Conservation (phyloP, 2,113 vertebrate species). For the Tautogolabrus adspersus region DNA sequence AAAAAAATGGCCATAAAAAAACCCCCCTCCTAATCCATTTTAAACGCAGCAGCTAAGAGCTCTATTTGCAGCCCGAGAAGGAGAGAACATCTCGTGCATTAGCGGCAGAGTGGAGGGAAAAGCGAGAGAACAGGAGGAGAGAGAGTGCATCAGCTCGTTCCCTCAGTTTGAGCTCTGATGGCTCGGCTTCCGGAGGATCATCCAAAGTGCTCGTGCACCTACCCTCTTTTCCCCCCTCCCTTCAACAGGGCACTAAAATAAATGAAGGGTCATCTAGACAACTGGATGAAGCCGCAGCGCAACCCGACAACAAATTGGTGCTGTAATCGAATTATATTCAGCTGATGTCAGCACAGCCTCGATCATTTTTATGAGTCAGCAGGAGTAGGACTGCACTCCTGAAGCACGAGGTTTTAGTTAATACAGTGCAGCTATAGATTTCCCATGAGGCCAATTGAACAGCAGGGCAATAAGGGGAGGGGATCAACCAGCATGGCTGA, state of each 20-base stretch:
- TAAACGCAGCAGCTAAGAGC: slow-evolving; percentile 48
- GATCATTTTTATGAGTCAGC: slow-evolving; percentile 81
- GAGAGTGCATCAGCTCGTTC: slow-evolving; percentile 55
- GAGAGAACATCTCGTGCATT: slow-evolving; percentile 54
- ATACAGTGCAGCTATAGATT: slow-evolving; percentile 68
- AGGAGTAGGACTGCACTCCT: slow-evolving; percentile 55
- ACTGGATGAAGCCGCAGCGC: slow-evolving; percentile 70
- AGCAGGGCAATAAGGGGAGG: slow-evolving; percentile 47
- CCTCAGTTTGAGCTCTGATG: slow-evolving; percentile 55
- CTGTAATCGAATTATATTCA: slow-evolving; percentile 74
- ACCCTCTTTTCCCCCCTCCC: slow-evolving; percentile 52
- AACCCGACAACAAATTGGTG: slow-evolving; percentile 72
- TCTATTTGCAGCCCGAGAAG: slow-evolving; percentile 57
- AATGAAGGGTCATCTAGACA: slow-evolving; percentile 75
- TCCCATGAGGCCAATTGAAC: slow-evolving; percentile 69
- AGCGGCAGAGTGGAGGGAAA: slow-evolving; percentile 44
- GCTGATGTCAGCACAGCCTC: slow-evolving; percentile 78
- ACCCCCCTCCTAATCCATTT: slow-evolving; percentile 43
- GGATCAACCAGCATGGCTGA: slow-evolving; percentile 51
- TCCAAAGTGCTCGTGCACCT: slow-evolving; percentile 61
- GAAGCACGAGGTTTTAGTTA: slow-evolving; percentile 68
- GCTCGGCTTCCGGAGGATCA: slow-evolving; percentile 54
- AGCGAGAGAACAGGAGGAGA: slow-evolving; percentile 17
- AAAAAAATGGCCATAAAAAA: neutral
- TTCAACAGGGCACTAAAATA: slow-evolving; percentile 69